These are phyloP conservation scores for Polia nebulosa DNA, from an alignment of 2,888 invertebrate genomes.

Conservation along the genomic window DNA sequence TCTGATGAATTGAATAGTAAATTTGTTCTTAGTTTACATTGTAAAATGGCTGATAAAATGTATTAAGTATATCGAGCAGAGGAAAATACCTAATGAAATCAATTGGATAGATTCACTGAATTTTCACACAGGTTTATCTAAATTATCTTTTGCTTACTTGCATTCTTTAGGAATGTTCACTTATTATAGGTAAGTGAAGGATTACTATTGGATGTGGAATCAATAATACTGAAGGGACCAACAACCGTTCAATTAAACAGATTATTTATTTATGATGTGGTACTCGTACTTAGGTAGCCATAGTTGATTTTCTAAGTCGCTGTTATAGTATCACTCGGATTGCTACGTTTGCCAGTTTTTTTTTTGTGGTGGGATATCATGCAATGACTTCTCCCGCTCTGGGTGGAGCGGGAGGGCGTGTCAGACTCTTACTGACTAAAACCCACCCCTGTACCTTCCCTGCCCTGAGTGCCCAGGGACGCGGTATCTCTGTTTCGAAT, in stretches of 20 bases:
- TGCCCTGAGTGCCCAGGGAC: no score
- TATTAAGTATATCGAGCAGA: conserved; percentile 1
- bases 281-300: not conserved
- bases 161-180: not conserved
- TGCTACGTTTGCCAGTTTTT: no score
- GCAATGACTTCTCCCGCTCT: no score
- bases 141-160: conserved; percentile 16
- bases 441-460: no score
- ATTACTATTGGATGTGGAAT: not conserved
- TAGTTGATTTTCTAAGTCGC: not conserved
- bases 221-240: conserved; percentile 1
- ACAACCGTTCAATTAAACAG: not conserved
- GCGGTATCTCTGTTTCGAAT: no score
- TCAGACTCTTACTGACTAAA: no score
- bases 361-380: no score
- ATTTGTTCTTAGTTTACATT: conserved; percentile 5
- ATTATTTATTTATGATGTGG: not conserved
- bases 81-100: conserved; percentile 24
- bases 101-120: conserved; percentile 6
- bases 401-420: no score
- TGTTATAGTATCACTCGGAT: not conserved
- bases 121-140: conserved; percentile 3
- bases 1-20: not conserved
- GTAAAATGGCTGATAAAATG: not conserved
- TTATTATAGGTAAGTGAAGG: not conserved